phyloP scores from a whole-genome alignment of 2,797 vertebrate genomes.

The Hypotaenidia philippensis region DNA sequence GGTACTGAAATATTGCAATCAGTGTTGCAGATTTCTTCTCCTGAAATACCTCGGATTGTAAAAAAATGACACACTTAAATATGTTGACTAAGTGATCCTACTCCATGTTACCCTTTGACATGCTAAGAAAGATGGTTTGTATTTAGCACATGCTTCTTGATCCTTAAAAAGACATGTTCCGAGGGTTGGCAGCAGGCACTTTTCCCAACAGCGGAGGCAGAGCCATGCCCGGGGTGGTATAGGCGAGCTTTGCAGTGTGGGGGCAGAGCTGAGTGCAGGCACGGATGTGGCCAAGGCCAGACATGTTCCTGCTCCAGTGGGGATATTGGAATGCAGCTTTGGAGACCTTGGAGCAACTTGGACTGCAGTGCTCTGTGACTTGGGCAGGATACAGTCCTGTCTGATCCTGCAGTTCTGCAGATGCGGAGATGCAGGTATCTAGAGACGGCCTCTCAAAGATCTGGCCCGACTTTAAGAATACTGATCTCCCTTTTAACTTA shows the following conservation, averaged over 20 bases:
- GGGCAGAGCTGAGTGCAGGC: background rate
- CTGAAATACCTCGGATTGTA: background rate
- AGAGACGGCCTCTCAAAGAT: background rate
- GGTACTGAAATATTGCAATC: background rate
- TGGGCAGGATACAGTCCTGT: background rate
- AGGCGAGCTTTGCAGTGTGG: background rate
- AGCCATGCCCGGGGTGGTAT: background rate
- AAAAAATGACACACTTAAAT: background rate
- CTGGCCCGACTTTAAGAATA: background rate
- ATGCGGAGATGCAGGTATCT: background rate
- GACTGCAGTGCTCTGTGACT: background rate
- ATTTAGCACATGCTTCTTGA: background rate
- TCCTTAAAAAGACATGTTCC: background rate
- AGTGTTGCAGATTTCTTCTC: background rate
- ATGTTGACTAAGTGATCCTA: background rate
- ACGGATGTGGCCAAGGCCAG: background rate
- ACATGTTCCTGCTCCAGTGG: rapidly evolving
- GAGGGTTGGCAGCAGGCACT: background rate
- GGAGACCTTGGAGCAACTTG: background rate
- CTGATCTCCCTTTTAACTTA: background rate
- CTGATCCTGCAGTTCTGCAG: background rate
- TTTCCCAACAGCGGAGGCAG: background rate
- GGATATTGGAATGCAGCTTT: background rate
- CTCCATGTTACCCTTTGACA: background rate
- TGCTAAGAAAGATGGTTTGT: background rate